phyloP scores from a whole-genome alignment of 2,888 invertebrate genomes.

The Mimachlamys varia region DNA sequence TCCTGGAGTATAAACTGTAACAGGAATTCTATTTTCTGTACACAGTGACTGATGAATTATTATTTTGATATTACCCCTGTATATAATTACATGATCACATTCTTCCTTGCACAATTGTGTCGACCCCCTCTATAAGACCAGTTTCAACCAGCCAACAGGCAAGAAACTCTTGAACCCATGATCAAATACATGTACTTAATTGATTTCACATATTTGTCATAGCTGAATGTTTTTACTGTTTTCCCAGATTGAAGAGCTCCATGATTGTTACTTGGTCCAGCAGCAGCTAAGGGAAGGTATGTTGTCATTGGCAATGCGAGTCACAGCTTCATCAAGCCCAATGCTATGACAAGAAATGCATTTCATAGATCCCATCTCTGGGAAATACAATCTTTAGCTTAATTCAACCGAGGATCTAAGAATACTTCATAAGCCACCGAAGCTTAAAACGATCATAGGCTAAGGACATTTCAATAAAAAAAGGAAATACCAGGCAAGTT shows the following conservation, averaged over 20 bases:
- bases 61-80: too few relatives aligned
- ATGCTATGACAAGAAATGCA: neutral
- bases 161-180: too few relatives aligned
- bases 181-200: too few relatives aligned
- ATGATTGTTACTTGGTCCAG: constrained; percentile 82
- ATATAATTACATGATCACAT: too few relatives aligned
- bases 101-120: too few relatives aligned
- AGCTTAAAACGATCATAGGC: neutral
- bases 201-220: too few relatives aligned
- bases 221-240: neutral
- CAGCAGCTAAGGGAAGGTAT: constrained; percentile 82
- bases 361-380: neutral
- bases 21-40: too few relatives aligned
- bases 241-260: constrained; percentile 82
- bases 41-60: too few relatives aligned
- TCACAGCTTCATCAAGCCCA: neutral
- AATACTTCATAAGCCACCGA: neutral
- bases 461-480: constrained; percentile 5
- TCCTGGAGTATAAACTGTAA: too few relatives aligned
- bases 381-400: neutral
- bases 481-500: neutral
- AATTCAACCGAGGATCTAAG: neutral
- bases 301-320: neutral
- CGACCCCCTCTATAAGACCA: too few relatives aligned
- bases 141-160: too few relatives aligned